phyloP scores from a whole-genome alignment of 2,113 vertebrate species.

The Atlantisia rogersi region DNA sequence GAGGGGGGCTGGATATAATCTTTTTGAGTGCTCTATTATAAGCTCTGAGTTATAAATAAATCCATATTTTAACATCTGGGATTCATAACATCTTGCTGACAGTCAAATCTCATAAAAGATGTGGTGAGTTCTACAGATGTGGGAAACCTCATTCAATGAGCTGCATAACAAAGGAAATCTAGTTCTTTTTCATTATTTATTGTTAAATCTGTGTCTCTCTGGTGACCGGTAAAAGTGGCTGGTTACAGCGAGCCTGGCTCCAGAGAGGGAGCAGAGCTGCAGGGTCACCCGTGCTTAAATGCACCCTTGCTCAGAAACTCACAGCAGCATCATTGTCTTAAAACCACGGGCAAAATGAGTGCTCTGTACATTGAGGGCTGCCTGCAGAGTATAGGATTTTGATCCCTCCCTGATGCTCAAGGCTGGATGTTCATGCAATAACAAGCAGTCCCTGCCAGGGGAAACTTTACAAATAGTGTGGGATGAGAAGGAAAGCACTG shows the following conservation, averaged over 20 bases:
- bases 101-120: constrained; percentile 71
- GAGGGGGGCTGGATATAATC: constrained; percentile 44
- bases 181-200: constrained; percentile 34
- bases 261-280: background rate
- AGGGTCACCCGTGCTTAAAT: background rate
- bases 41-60: constrained; percentile 59
- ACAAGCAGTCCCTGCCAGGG: background rate
- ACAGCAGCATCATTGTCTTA: background rate
- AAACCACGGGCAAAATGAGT: background rate
- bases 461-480: background rate
- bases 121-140: constrained; percentile 63
- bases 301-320: background rate
- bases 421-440: background rate
- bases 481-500: background rate
- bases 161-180: constrained; percentile 64
- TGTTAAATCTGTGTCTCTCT: constrained; percentile 3
- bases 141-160: constrained; percentile 62
- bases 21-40: constrained; percentile 49
- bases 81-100: constrained; percentile 71
- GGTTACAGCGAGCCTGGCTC: background rate
- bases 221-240: background rate
- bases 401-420: background rate
- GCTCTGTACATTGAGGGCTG: fast-evolving
- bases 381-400: background rate
- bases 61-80: constrained; percentile 72